Percentiles rank a stretch among this genome's conserved stretches.
phyloP scores from a whole-genome alignment of 1,140 invertebrate species.

The Melitaea cinxia region DNA sequence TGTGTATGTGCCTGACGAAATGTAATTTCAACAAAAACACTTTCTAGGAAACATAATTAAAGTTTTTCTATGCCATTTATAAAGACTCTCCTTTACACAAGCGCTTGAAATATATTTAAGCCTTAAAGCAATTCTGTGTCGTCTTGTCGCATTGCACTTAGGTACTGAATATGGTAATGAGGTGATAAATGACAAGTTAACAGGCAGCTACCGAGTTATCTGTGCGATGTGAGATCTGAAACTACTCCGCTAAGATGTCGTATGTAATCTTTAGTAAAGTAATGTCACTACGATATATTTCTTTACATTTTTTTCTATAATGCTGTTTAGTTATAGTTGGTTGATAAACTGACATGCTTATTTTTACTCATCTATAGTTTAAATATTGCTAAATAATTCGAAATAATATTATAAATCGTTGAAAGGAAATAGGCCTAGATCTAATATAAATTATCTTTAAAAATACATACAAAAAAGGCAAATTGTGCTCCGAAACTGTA shows the following conservation, averaged over 20 bases:
- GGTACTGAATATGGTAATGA: conserved; percentile 27
- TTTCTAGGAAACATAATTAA: no score
- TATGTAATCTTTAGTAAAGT: conserved; percentile 3
- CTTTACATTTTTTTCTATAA: neutral
- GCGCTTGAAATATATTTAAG: conserved; percentile 3
- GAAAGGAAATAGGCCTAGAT: no score
- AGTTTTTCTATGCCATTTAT: neutral
- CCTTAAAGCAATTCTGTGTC: conserved; percentile 19
- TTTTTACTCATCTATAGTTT: no score
- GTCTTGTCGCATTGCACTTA: conserved; percentile 18
- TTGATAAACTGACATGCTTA: no score
- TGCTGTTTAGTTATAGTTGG: neutral
- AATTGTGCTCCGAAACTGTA: no score
- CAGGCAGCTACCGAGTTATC: conserved; percentile 26
- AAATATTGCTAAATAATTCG: no score
- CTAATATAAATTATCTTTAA: no score
- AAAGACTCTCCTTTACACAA: neutral
- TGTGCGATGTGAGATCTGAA: conserved; percentile 14
- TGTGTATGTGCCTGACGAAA: no score
- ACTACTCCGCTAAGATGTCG: conserved; percentile 1
- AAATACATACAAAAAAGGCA: no score
- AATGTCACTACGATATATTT: neutral
- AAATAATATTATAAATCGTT: no score
- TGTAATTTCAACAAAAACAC: no score
- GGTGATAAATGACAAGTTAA: conserved; percentile 28